A percentile compares a stretch with the other conserved stretches of the same genome.
Evolutionary conservation across 1,140 invertebrate genomes (phyloP).

Genomic region (Calephelis virginiensis): DNA sequence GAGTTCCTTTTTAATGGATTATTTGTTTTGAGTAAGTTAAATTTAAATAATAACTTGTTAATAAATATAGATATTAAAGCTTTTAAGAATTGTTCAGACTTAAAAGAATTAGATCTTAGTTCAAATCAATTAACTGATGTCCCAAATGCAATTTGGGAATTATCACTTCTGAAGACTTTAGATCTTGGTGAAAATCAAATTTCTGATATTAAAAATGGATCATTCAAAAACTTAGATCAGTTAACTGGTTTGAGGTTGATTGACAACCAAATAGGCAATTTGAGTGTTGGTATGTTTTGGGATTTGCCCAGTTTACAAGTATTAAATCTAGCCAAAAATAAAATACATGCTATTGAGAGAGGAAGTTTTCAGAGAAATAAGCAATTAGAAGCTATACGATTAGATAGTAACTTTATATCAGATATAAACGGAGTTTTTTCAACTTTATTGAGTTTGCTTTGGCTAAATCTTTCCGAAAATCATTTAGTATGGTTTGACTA

Average conservation of each 20-base stretch:
- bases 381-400: constrained; percentile 88
- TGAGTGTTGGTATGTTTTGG: constrained; percentile 91
- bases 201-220: constrained; percentile 87
- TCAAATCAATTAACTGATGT: constrained; percentile 90
- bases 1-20: constrained; percentile 90
- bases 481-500: constrained; percentile 95
- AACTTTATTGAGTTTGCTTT: constrained; percentile 86
- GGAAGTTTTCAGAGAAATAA: constrained; percentile 90
- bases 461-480: constrained; percentile 94
- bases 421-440: constrained; percentile 93
- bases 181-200: constrained; percentile 94
- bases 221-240: constrained; percentile 90
- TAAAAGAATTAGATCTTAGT: constrained; percentile 93
- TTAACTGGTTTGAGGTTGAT: constrained; percentile 90
- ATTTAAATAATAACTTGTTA: constrained; percentile 90
- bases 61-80: constrained; percentile 87
- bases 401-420: constrained; percentile 91
- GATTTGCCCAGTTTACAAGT: constrained; percentile 90
- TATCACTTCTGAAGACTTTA: constrained; percentile 90
- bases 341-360: constrained; percentile 88
- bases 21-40: constrained; percentile 90
- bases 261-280: constrained; percentile 91
- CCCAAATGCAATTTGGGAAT: constrained; percentile 88
- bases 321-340: constrained; percentile 92
- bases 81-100: constrained; percentile 92